phyloP scores from a whole-genome alignment of 2,797 vertebrate genomes.

The Sebastes itinus region DNA sequence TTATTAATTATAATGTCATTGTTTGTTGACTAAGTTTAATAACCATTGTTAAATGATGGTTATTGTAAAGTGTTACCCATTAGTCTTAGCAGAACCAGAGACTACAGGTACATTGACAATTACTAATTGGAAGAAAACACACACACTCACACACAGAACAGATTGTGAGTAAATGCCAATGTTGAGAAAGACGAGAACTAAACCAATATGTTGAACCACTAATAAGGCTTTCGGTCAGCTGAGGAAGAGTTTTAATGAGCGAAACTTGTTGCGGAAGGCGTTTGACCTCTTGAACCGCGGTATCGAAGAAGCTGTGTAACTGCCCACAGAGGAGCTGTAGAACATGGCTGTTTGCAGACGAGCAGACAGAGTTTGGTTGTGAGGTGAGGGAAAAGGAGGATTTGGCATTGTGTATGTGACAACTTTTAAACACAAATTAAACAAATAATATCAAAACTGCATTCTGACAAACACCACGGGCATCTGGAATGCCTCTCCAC shows the following conservation, averaged over 20 bases:
- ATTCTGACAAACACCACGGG: background rate
- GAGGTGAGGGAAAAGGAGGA: background rate
- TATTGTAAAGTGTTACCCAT: too few species aligned
- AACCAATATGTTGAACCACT: constrained; percentile 16
- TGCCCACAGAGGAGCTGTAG: constrained; percentile 14
- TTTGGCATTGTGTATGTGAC: background rate
- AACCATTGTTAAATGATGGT: too few species aligned
- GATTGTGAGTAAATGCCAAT: constrained; percentile 27
- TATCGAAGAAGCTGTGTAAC: background rate
- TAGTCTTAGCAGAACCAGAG: background rate
- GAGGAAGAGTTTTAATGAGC: constrained; percentile 58
- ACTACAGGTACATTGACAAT: background rate
- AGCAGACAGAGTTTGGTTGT: background rate
- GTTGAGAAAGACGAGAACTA: constrained; percentile 9
- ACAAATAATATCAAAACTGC: constrained; percentile 26
- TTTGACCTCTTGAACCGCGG: constrained; percentile 39
- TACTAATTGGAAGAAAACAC: background rate
- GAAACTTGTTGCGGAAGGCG: constrained; percentile 15
- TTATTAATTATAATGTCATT: too few species aligned
- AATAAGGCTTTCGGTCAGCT: constrained; percentile 21
- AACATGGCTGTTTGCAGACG: constrained; percentile 10
- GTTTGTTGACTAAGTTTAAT: too few species aligned
- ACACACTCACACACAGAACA: background rate
- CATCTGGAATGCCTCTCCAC: background rate
- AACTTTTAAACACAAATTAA: background rate